phyloP scores from a whole-genome alignment of 2,797 vertebrate genomes.

The Champsocephalus esox region DNA sequence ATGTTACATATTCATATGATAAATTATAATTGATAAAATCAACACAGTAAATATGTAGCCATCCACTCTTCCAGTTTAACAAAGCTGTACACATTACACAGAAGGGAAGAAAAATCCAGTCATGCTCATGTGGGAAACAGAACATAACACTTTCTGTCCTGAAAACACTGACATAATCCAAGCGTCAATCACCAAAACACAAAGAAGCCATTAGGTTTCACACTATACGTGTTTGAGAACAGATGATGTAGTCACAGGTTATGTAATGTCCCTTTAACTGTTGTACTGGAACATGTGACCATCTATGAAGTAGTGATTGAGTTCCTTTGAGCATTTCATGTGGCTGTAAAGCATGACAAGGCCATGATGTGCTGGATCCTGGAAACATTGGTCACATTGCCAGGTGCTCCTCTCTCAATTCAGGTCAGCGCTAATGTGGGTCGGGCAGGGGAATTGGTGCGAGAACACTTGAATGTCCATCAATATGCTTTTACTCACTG shows the following conservation, averaged over 20 bases:
- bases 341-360: slow-evolving; percentile 51
- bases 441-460: slow-evolving; percentile 40
- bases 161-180: neutral
- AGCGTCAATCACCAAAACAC: neutral
- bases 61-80: neutral
- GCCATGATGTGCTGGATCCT: slow-evolving; percentile 60
- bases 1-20: neutral
- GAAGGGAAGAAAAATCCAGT: neutral
- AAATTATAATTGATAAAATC: slow-evolving; percentile 14
- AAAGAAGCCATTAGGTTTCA: neutral
- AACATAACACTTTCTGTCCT: neutral
- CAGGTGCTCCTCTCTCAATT: slow-evolving; percentile 64
- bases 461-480: slow-evolving; percentile 60
- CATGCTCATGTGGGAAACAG: neutral
- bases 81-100: neutral
- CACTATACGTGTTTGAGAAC: neutral
- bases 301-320: slow-evolving; percentile 44
- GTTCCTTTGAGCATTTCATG: slow-evolving; percentile 53
- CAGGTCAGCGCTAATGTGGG: slow-evolving; percentile 67
- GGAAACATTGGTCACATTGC: slow-evolving; percentile 65
- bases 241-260: slow-evolving; percentile 25
- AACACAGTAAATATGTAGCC: neutral
- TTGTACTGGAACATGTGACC: slow-evolving; percentile 44
- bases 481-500: slow-evolving; percentile 61
- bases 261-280: slow-evolving; percentile 40